A percentile compares a stretch with the other conserved stretches of the same genome.
These are phyloP conservation scores for Fukomys damarensis DNA, from an alignment of 2,113 vertebrate species.

Conservation along the genomic window DNA sequence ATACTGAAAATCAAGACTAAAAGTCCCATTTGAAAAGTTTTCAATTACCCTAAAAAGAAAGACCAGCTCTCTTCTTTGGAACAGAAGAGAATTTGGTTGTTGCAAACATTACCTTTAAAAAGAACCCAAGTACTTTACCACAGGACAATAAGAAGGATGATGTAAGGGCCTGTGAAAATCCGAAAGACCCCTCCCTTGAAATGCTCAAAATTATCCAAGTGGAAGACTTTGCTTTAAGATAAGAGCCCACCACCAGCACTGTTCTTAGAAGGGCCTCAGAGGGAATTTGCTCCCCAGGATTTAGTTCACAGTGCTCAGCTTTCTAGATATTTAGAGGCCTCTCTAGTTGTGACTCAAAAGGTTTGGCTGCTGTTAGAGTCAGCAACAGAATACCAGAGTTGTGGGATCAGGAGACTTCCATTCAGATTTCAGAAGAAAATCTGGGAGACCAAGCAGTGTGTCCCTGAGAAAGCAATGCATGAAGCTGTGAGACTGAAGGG, in stretches of 20 bases:
- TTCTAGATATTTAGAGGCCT: not conserved
- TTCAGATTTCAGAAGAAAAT: not conserved
- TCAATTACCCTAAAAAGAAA: not conserved
- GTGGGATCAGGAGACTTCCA: not conserved
- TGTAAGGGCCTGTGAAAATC: not conserved
- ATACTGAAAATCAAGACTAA: not conserved
- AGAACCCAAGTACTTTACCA: not conserved
- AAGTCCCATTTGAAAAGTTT: not conserved
- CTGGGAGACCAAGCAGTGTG: not conserved
- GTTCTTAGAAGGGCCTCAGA: not conserved
- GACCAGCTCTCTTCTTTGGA: not conserved
- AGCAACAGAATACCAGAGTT: not conserved
- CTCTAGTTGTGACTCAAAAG: not conserved
- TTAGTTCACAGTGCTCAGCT: not conserved
- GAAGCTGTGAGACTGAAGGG: not conserved
- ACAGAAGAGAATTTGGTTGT: not conserved
- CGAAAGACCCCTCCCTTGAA: not conserved
- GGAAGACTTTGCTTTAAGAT: not conserved
- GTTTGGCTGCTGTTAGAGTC: not conserved
- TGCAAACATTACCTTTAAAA: not conserved
- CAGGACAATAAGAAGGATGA: not conserved
- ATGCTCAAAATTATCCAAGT: not conserved
- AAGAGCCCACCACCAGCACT: not conserved
- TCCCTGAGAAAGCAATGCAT: not conserved
- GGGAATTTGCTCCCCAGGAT: not conserved